phyloP scores from a whole-genome alignment of 2,113 vertebrate species.

The Leptodactylus fuscus region DNA sequence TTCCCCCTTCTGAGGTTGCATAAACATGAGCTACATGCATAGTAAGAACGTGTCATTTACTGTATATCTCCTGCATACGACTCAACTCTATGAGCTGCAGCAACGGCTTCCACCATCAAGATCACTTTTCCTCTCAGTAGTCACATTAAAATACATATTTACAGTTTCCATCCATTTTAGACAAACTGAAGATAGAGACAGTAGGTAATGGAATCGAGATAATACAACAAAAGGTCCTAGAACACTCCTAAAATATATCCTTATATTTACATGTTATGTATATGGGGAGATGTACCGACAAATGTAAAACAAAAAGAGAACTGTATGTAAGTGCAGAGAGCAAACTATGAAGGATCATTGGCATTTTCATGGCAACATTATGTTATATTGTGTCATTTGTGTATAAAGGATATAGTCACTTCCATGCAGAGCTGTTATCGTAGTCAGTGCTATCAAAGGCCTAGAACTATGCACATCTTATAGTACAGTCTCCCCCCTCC shows the following conservation, averaged over 20 bases:
- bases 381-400: not conserved
- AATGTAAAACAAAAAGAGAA: not conserved
- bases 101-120: conserved; percentile 51
- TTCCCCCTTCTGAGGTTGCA: conserved; percentile 59
- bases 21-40: conserved; percentile 71
- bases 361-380: not conserved
- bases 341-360: not conserved
- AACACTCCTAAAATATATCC: not conserved
- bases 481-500: too few species aligned
- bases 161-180: conserved; percentile 16
- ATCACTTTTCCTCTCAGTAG: conserved; percentile 32
- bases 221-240: not conserved
- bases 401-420: too few species aligned
- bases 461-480: not conserved
- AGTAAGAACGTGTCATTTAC: conserved; percentile 65
- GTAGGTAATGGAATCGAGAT: not conserved
- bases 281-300: not conserved
- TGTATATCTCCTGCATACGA: conserved; percentile 42
- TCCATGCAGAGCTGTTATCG: not conserved
- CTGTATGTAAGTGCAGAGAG: not conserved
- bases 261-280: not conserved
- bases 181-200: not conserved
- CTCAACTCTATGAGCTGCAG: not conserved
- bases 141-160: conserved; percentile 44
- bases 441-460: not conserved